Conservation (phyloP, 2,113 vertebrate species). For the Cyrtonyx montezumae region DNA sequence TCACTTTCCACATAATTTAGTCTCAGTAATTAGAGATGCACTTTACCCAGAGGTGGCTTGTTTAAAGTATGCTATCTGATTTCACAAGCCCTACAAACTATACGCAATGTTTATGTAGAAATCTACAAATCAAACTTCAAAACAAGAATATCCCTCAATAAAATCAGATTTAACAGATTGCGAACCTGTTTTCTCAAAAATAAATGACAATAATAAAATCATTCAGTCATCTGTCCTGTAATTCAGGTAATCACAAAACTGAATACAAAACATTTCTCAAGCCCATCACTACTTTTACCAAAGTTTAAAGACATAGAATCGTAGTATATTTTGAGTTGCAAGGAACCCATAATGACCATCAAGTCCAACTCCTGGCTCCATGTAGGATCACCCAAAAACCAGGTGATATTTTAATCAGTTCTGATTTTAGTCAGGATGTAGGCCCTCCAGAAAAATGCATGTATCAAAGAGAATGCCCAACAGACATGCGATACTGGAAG, state of each 20-base stretch:
- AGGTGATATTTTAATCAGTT: too few relatives aligned
- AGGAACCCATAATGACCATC: too few relatives aligned
- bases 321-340: too few relatives aligned
- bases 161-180: background rate
- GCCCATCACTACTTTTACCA: background rate
- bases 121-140: background rate
- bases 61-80: constrained; percentile 33
- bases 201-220: background rate
- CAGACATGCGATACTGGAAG: background rate
- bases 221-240: background rate
- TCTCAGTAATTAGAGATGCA: constrained; percentile 50
- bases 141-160: background rate
- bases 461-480: background rate
- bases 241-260: background rate
- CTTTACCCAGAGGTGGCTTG: constrained; percentile 52
- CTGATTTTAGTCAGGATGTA: background rate
- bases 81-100: background rate
- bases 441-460: background rate
- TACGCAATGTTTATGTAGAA: background rate
- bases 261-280: background rate
- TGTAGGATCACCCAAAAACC: too few relatives aligned
- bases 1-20: constrained; percentile 58
- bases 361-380: too few relatives aligned
- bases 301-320: background rate
- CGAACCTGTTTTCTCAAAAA: background rate